Conservation (phyloP, 1,140 invertebrate species). For the Uloborus diversus region DNA sequence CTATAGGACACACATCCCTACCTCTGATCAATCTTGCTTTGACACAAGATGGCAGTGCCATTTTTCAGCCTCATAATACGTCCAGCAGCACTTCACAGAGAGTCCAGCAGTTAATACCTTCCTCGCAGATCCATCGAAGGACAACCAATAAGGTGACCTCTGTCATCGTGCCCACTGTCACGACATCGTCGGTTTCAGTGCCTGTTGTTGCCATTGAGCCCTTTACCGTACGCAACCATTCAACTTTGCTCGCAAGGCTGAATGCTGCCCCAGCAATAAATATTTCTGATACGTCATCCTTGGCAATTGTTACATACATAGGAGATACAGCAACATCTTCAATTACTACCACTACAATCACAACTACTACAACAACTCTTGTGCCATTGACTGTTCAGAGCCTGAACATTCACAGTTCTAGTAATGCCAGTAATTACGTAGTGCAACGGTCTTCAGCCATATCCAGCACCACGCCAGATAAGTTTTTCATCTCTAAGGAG, state of each 20-base stretch:
- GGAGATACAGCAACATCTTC: not conserved
- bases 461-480: not conserved
- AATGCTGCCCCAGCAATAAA: constrained; percentile 49
- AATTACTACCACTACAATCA: constrained; percentile 6
- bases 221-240: constrained; percentile 20
- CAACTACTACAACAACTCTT: constrained; percentile 18
- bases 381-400: constrained; percentile 57
- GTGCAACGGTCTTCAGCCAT: constrained; percentile 14
- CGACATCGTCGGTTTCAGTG: constrained; percentile 5
- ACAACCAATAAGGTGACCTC: constrained; percentile 3
- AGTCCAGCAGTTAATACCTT: constrained; percentile 20
- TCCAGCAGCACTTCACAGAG: not conserved
- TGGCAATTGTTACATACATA: constrained; percentile 6
- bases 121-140: constrained; percentile 18
- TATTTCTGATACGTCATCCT: constrained; percentile 46
- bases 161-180: constrained; percentile 14
- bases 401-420: constrained; percentile 29
- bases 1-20: not conserved
- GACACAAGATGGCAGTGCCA: constrained; percentile 60
- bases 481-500: constrained; percentile 15
- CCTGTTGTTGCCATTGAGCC: constrained; percentile 27
- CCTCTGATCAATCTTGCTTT: constrained; percentile 59
- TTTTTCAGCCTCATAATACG: constrained; percentile 56
- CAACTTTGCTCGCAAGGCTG: constrained; percentile 41
- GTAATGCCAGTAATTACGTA: constrained; percentile 23